phyloP scores from a whole-genome alignment of 2,797 vertebrate species.

The Ataeniobius toweri region DNA sequence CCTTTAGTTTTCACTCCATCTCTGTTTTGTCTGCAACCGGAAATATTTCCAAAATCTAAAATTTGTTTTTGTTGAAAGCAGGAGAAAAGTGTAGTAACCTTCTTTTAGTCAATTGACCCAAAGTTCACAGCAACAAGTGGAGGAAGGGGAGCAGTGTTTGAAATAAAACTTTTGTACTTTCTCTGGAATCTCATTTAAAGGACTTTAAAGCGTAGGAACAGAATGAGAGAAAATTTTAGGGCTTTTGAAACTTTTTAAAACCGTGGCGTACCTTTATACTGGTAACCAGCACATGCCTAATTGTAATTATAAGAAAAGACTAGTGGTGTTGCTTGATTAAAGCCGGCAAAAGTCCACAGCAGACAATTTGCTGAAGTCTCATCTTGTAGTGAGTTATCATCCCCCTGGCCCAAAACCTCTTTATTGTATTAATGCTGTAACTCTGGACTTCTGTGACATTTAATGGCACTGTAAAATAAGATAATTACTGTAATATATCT shows the following conservation, averaged over 20 bases:
- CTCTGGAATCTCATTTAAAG: not conserved
- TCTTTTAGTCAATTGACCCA: not conserved
- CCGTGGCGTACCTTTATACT: not conserved
- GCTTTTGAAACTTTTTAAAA: not conserved
- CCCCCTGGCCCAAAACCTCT: slow-evolving; percentile 75
- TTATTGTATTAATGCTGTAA: slow-evolving; percentile 85
- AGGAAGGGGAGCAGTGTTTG: not conserved
- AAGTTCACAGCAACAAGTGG: not conserved
- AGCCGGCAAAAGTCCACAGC: slow-evolving; percentile 46
- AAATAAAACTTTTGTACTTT: not conserved
- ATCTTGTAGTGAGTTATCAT: slow-evolving; percentile 73
- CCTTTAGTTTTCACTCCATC: not conserved
- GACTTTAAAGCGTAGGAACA: not conserved
- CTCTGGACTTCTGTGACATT: slow-evolving; percentile 79
- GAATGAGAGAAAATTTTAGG: not conserved
- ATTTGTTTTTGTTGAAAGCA: not conserved
- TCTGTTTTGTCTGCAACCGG: not conserved
- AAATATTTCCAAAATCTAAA: not conserved
- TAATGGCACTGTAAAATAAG: slow-evolving; percentile 84
- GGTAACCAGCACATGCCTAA: not conserved
- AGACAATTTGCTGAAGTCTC: slow-evolving; percentile 52
- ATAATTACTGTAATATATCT: slow-evolving; percentile 87
- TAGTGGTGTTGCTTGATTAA: slow-evolving; percentile 34
- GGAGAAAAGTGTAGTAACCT: not conserved
- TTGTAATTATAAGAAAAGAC: slow-evolving; percentile 33